A percentile compares a stretch with the other conserved stretches of the same genome.
Evolutionary conservation across 2,888 invertebrate genomes (phyloP).

Genomic region (Sphaerophoria rueppellii): DNA sequence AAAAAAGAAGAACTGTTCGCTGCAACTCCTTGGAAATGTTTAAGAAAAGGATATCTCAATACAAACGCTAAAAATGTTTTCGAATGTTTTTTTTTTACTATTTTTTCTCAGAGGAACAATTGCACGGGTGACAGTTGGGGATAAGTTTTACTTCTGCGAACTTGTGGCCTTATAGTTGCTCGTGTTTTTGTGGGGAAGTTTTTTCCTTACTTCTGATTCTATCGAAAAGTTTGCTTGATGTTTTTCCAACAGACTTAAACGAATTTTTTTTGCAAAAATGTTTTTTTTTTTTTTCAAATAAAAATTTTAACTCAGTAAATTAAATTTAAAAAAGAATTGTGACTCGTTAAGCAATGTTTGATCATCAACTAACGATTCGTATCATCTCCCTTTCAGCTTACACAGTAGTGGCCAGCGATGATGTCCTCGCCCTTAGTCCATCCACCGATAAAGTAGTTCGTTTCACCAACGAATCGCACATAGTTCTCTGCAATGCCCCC

Average conservation of each 20-base stretch:
- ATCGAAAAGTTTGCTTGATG: conserved; percentile 16
- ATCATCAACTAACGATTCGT: not conserved
- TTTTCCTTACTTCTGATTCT: conserved; percentile 51
- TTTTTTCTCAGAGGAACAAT: conserved; percentile 18
- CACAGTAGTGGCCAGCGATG: conserved; percentile 78
- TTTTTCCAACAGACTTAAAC: not conserved
- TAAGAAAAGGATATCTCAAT: conserved; percentile 32
- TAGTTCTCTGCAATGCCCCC: conserved; percentile 81
- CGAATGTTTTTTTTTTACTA: not conserved
- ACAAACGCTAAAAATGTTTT: conserved; percentile 5
- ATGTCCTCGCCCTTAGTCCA: conserved; percentile 79
- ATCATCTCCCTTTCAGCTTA: conserved; percentile 74
- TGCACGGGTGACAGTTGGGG: conserved; percentile 29
- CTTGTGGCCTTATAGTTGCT: not conserved
- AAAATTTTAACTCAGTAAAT: no score
- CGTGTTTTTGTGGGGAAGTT: not conserved
- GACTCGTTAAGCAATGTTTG: no score
- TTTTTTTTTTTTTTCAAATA: no score
- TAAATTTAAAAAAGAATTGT: no score
- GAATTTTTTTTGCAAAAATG: not conserved
- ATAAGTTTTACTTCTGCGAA: conserved; percentile 49
- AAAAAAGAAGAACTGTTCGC: conserved; percentile 21
- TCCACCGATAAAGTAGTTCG: conserved; percentile 80
- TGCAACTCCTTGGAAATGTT: conserved; percentile 47
- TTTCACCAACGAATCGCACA: conserved; percentile 82